Percentiles rank a stretch among this genome's conserved stretches.
Evolutionary conservation across 2,113 vertebrate species (phyloP).

Genomic region (Lethenteron camtschaticum): DNA sequence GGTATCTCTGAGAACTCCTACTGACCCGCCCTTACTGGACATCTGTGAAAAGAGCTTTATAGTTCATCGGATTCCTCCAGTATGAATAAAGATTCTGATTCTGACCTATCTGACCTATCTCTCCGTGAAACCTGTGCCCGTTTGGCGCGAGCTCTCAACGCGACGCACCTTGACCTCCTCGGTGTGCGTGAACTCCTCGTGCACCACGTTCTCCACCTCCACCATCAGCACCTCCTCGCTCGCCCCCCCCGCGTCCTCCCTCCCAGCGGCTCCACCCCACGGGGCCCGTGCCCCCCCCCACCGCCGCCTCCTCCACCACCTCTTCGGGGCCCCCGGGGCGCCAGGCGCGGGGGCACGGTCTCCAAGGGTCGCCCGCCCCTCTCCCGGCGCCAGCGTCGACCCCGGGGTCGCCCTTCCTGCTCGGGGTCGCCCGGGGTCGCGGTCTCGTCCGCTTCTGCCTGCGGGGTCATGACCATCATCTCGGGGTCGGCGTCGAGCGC

Average conservation of each 20-base stretch:
- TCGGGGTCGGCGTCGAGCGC: constrained; percentile 52
- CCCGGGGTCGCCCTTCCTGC: no score
- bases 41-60: no score
- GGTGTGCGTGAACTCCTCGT: constrained; percentile 78
- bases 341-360: no score
- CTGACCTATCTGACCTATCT: no score
- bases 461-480: constrained; percentile 16
- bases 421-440: constrained; percentile 9
- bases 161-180: constrained; percentile 69
- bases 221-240: constrained; percentile 68
- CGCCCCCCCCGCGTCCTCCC: constrained; percentile 22
- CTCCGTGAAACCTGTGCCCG: no score
- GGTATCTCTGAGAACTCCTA: no score
- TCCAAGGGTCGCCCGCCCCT: no score
- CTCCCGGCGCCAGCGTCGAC: no score
- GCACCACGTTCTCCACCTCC: constrained; percentile 69
- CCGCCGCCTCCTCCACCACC: constrained; percentile 20
- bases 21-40: no score
- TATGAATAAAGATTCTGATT: no score
- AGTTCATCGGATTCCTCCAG: no score
- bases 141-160: no score
- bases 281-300: constrained; percentile 17
- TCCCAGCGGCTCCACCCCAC: constrained; percentile 17
- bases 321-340: constrained; percentile 21
- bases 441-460: constrained; percentile 17